Evolutionary conservation across 1,140 invertebrate species (phyloP), one percentile per base, ranked within the genome.

Genomic region (Drosophila miranda): DNA sequence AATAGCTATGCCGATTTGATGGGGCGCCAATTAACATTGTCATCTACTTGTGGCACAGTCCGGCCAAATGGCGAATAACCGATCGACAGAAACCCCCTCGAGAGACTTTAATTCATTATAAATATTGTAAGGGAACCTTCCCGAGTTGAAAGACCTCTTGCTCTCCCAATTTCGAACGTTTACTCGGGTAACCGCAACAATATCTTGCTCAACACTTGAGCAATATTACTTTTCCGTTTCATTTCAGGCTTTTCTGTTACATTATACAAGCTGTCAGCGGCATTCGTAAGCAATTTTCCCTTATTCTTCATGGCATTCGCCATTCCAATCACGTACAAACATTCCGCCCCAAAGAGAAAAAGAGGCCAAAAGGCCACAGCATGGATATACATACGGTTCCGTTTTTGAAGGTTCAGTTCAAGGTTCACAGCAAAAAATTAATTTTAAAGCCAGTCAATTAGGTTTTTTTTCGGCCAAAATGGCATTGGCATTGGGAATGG

Each of bases 171-270:
- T 30, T 38, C 11, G 5, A 38, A 38, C 34, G 34, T 38, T 38
- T 38, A 38, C 11, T 38, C 34, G 11, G 34, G 0, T 13, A 34
- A 13, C 34, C 34, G 34, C 34, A 38, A 5, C 34, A 38, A 38
- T 38, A 38, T 38, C 62, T 75, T 73, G 23, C 4, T 5, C 23
- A 67, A 75, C 73, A 77, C 74, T 77, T 77, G 74, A 77, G 71
- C 70, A 77, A 74, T 73, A 74, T 77, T 77, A 63, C 57, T 78
- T 78, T 78, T 78, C 75, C 75, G 71, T 75, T 78, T 78, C 75
- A 78, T 75, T 78, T 75, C 71, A 75, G 56, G 71, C 71, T 57
- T 75, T 78, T 76, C 63, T 46, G 53, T 76, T 76, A 75, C 75
- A 75, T 78, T 78, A 78, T 78, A 66, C 75, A 60, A 75, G 75